Evolutionary conservation across 2,113 vertebrate genomes (phyloP), one percentile per base, ranked within the genome.

Genomic region (Toxostoma redivivum): DNA sequence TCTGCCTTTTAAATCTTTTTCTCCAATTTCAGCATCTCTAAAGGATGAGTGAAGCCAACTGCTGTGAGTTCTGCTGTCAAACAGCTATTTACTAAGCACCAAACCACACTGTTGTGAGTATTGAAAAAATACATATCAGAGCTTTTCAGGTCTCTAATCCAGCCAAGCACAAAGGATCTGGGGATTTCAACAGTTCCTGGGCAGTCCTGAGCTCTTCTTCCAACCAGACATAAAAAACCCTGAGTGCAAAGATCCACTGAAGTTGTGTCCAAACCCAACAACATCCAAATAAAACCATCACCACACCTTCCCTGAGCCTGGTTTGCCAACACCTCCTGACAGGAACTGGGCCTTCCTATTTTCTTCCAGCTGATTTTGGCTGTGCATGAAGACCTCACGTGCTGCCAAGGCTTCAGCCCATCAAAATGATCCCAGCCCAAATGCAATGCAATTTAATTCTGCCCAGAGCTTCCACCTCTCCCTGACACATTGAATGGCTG

Each of bases 11-110:
- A 83, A 89, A 70, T 40, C n/a, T 77, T 78, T 86, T 71, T 72
- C 71, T 95, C 67, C 50, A 42, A 53, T 82, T 95, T 66, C 86
- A 92, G 74, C 40, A 35, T 60, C 40, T 90, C 76, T 93, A 72
- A 76, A 82, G 82, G 74, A 38, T 16, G n/a, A 81, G 74, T 22
- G 73, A 94, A 90, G 70, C 38, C 5, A 9, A 24, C 48, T 20
- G 12, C 64, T 72, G n/a, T 47, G 65, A 72, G 66, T 38, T 92
- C 70, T 88, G 56, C 88, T 84, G 50, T 87, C 66, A 65, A 84
- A 42, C 81, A 90, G 64, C 27, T 62, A 12, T 53, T 95, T 76
- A 44, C 66, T 65, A 60, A 65, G 37, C 80, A 85, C 47, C 72
- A 81, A 69, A 81, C 56, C 44, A 40, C 67, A 51, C 24, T 25